Base-by-base conservation (phyloP, 2,888 invertebrate species). In the Cryptus viduatorius region DNA sequence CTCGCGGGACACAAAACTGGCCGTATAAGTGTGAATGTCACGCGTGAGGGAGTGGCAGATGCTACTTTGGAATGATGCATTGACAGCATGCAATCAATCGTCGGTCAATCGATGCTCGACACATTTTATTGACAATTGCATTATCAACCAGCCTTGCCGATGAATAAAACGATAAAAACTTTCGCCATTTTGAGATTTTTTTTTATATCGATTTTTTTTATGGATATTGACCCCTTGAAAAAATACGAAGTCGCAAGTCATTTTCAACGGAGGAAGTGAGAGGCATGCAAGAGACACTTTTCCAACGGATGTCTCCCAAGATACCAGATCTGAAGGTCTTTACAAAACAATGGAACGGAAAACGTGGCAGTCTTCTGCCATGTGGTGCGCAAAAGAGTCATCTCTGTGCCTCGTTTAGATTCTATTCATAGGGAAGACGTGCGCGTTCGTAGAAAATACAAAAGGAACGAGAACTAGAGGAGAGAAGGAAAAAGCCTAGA, bases 391-490 rank as follows among this genome's bases (percentile, higher is more conserved):
- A 79, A 71, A 72, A 64, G 37, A 31, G 64, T 31, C 48, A 44
- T 46, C n/a, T 68, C 59, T 46, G n/a, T 37, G 44, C 16, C 29
- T 67, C 68, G 56, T 77, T 68, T 76, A 46, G 56, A 64, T 53
- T 71, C 83, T 80, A 77, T 77, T 84, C 73, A 68, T 37, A 53
- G 53, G 46, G 59, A 19, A 65, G 56, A 37, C 16, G 59, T 56
- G 56, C 10, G 71, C 53, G 69, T 67, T 77, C 59, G 59, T 48
- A 76, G 12, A 72, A 76, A 76, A 84, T 84, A 75, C 78, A 77
- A 48, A 69, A 68, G 72, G 68, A 61, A 73, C 42, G 53, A 75
- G 53, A 61, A 53, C 53, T 14, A 16, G 12, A 48, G n/a, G 3
- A 37, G 3, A 37, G 48, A 42, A 64, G 19, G 61, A 48, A 53